These are phyloP conservation scores for Lapara coniferarum DNA, from an alignment of 2,888 invertebrate species.

Conservation along the genomic window DNA sequence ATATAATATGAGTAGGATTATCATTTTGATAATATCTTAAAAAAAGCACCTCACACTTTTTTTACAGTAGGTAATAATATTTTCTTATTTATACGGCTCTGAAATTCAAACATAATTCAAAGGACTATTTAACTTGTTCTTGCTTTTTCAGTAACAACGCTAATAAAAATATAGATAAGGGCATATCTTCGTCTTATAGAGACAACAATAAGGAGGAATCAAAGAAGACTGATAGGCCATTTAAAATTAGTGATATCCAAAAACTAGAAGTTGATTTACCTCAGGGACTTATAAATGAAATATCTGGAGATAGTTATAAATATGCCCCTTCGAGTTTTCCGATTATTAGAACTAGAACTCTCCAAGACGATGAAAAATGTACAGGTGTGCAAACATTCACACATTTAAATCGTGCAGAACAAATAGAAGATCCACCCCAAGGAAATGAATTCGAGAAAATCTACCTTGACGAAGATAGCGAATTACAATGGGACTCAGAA, in stretches of 20 bases:
- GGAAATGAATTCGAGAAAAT: not conserved
- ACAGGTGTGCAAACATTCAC: not conserved
- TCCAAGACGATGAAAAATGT: not conserved
- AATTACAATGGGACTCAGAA: not conserved
- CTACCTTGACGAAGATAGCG: not conserved
- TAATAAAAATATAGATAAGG: conserved; percentile 24
- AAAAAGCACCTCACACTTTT: too few relatives aligned
- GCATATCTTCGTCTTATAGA: conserved; percentile 24
- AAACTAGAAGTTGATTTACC: conserved; percentile 50
- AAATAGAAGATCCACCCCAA: not conserved
- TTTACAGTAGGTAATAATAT: too few relatives aligned
- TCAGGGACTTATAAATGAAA: conserved; percentile 37
- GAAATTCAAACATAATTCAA: conserved; percentile 15
- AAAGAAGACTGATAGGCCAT: conserved; percentile 54
- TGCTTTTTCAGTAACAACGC: conserved; percentile 40
- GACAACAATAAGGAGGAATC: conserved; percentile 28
- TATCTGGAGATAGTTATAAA: not conserved
- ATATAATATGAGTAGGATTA: too few relatives aligned
- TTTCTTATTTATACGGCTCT: too few relatives aligned
- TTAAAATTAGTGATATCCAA: conserved; percentile 65
- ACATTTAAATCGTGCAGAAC: not conserved
- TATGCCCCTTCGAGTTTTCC: not conserved
- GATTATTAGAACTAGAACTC: not conserved
- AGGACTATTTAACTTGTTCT: not conserved
- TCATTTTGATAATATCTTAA: too few relatives aligned